Evolutionary conservation across 2,113 vertebrate species (phyloP).

Genomic region (Cephalopholis sonnerati): DNA sequence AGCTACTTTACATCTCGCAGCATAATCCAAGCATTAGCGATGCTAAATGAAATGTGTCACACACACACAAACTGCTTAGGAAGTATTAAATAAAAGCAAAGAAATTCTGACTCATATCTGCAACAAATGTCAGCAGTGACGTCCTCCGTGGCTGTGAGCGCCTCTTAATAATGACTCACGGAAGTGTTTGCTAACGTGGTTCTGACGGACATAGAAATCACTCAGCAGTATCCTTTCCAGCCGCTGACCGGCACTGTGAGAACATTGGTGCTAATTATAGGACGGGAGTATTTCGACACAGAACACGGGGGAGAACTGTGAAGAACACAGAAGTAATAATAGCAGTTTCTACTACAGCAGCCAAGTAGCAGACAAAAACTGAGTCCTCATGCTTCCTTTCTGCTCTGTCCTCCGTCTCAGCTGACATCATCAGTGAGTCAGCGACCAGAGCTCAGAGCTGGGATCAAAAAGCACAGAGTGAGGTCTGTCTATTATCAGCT

Average conservation of each 20-base stretch:
- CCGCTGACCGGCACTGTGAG: slow-evolving; percentile 30
- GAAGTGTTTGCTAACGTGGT: slow-evolving; percentile 38
- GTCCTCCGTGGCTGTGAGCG: slow-evolving; percentile 62
- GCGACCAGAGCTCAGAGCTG: slow-evolving; percentile 55
- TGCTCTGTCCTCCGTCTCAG: slow-evolving; percentile 21
- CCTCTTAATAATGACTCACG: slow-evolving; percentile 72
- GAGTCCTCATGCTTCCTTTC: not conserved
- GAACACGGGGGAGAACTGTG: slow-evolving; percentile 26
- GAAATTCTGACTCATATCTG: slow-evolving; percentile 73
- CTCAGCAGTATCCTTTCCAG: slow-evolving; percentile 39
- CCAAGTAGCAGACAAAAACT: slow-evolving; percentile 4
- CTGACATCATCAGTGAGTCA: slow-evolving; percentile 76
- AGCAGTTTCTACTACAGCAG: slow-evolving; percentile 18
- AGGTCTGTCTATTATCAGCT: slow-evolving; percentile 78
- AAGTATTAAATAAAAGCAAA: slow-evolving; percentile 59
- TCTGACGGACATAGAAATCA: slow-evolving; percentile 63
- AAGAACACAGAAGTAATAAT: slow-evolving; percentile 32
- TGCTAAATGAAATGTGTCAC: slow-evolving; percentile 41
- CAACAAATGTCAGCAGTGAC: slow-evolving; percentile 81
- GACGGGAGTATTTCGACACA: slow-evolving; percentile 37
- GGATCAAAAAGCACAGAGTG: slow-evolving; percentile 72
- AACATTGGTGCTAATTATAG: slow-evolving; percentile 43
- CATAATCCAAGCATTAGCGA: not conserved
- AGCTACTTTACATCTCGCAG: slow-evolving; percentile 13
- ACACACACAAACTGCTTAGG: slow-evolving; percentile 20